phyloP scores from a whole-genome alignment of 2,113 vertebrate genomes.

The Merops nubicus region DNA sequence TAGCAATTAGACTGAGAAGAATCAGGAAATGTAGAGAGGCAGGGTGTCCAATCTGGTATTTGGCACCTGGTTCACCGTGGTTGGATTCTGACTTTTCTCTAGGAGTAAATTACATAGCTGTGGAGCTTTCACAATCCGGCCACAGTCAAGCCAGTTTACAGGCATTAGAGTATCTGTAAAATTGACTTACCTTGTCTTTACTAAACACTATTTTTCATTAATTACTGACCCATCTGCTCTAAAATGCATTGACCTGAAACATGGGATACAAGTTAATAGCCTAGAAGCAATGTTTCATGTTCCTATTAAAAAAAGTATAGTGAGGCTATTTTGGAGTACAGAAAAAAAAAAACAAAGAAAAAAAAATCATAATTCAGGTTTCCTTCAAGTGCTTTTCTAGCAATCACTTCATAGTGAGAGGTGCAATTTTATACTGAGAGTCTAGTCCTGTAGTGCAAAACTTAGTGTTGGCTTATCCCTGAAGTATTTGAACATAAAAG shows the following conservation, averaged over 20 bases:
- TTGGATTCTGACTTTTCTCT: neutral
- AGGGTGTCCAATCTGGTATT: neutral
- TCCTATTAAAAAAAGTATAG: neutral
- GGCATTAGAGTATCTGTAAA: neutral
- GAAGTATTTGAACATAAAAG: slow-evolving; percentile 20
- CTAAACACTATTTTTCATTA: slow-evolving; percentile 47
- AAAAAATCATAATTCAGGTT: neutral
- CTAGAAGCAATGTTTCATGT: slow-evolving; percentile 31
- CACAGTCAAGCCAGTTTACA: neutral
- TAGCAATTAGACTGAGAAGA: neutral
- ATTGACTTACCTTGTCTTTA: slow-evolving; percentile 33
- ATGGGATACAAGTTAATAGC: neutral
- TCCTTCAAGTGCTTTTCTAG: slow-evolving; percentile 16
- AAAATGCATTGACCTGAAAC: slow-evolving; percentile 64
- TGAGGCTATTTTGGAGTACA: neutral
- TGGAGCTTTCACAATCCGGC: neutral
- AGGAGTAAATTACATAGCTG: neutral
- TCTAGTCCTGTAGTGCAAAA: neutral
- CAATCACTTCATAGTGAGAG: slow-evolving; percentile 33
- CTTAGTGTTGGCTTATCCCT: neutral
- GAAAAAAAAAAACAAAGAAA: neutral
- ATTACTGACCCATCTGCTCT: slow-evolving; percentile 64
- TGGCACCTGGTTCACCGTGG: neutral
- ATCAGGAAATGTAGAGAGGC: neutral
- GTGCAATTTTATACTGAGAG: slow-evolving; percentile 38